phyloP scores from a whole-genome alignment of 2,113 vertebrate genomes.

The Australoheros scitulus region DNA sequence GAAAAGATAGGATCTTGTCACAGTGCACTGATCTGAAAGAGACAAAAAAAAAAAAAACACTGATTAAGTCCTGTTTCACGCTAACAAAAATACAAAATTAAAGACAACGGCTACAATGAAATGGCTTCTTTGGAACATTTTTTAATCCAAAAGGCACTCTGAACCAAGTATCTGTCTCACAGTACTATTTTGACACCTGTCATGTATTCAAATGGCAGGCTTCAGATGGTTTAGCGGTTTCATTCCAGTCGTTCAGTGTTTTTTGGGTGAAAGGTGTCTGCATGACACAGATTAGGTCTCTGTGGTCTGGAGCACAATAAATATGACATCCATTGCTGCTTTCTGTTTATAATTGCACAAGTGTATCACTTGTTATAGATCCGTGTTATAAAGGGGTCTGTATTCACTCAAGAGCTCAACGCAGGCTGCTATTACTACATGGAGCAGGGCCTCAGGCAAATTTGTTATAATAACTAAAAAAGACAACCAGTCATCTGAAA shows the following conservation, averaged over 20 bases:
- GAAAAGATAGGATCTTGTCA: slow-evolving; percentile 95
- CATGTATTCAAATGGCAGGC: background rate
- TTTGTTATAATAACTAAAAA: slow-evolving; percentile 57
- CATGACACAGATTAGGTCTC: background rate
- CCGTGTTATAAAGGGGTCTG: slow-evolving; percentile 39
- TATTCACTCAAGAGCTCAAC: slow-evolving; percentile 32
- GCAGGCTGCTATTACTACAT: slow-evolving; percentile 34
- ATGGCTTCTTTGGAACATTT: background rate
- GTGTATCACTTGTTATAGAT: slow-evolving; percentile 23
- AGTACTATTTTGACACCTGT: background rate
- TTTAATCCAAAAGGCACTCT: background rate
- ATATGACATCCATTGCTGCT: slow-evolving; percentile 24
- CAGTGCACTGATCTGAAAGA: slow-evolving; percentile 90
- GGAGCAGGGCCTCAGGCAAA: slow-evolving; percentile 29
- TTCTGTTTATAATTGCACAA: slow-evolving; percentile 30
- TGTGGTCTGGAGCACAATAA: background rate
- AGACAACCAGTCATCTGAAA: slow-evolving; percentile 42
- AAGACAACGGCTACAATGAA: background rate
- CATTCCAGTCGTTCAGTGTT: background rate
- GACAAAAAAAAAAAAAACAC: slow-evolving; percentile 32
- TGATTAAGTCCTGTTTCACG: background rate
- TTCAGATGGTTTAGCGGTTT: background rate
- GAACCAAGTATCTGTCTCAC: background rate
- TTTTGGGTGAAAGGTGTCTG: background rate
- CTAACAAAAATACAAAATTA: background rate